phyloP scores from a whole-genome alignment of 2,797 vertebrate species.

The Dipus sagitta region DNA sequence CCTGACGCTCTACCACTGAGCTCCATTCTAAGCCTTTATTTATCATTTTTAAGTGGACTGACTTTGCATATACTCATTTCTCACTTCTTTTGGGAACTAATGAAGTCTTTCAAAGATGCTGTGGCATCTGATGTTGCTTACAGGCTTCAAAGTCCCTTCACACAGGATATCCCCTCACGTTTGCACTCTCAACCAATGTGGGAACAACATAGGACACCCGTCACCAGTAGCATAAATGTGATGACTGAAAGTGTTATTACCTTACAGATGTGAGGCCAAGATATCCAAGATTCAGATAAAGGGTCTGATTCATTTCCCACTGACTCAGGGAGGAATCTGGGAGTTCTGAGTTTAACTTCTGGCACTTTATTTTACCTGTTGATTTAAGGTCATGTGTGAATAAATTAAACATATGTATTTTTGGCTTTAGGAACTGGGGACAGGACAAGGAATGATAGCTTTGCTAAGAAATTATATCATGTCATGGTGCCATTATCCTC shows the following conservation, averaged over 20 bases:
- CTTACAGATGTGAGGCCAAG: no score
- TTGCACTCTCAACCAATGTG: no score
- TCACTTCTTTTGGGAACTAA: neutral
- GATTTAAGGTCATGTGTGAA: accelerated
- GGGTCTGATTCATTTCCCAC: accelerated
- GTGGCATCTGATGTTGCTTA: neutral
- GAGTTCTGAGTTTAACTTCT: neutral
- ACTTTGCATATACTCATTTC: neutral
- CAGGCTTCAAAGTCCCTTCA: accelerated
- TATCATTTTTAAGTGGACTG: neutral
- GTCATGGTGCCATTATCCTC: accelerated
- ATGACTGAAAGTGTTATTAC: accelerated
- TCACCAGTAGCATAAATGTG: accelerated
- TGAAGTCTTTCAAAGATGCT: accelerated
- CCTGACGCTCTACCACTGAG: neutral
- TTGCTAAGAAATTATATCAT: accelerated
- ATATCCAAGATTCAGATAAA: accelerated
- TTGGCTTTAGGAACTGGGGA: neutral
- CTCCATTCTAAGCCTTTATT: no score
- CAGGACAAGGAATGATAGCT: no score
- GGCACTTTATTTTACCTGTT: accelerated
- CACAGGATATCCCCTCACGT: accelerated
- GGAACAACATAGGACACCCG: accelerated
- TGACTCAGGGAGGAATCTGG: neutral
- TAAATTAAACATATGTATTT: neutral